A percentile compares a stretch with the other conserved stretches of the same genome.
Conservation (phyloP, 2,797 vertebrate genomes). For the Falco naumanni region DNA sequence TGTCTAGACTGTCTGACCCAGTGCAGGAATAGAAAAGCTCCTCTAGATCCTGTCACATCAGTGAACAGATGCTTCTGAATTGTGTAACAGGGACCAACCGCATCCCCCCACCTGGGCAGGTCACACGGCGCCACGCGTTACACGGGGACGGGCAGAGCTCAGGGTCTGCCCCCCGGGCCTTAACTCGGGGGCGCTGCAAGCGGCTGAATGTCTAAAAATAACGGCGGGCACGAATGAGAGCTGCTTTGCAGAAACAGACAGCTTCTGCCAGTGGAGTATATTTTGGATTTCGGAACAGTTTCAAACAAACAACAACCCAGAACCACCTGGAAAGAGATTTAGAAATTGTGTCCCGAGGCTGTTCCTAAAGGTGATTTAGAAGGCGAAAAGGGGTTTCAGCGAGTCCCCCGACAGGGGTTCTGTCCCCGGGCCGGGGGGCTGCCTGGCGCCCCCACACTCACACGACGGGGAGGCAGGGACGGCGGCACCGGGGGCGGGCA, state of each 20-base stretch:
- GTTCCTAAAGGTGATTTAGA: not conserved
- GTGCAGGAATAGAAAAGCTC: not conserved
- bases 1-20: not conserved
- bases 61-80: not conserved
- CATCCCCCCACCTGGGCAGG: not conserved
- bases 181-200: not conserved
- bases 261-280: not conserved
- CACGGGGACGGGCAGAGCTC: not conserved
- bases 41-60: not conserved
- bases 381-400: not conserved
- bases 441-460: too few relatives aligned
- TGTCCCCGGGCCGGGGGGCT: not conserved
- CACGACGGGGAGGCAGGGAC: too few relatives aligned
- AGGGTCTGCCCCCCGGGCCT: not conserved
- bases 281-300: not conserved
- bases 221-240: accelerated
- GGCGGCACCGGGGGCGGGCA: too few relatives aligned
- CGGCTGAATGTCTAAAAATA: not conserved
- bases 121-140: not conserved
- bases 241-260: not conserved
- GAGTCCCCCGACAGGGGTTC: accelerated
- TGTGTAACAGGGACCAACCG: accelerated
- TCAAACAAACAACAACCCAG: not conserved
- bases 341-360: not conserved
- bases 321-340: not conserved